Conservation (phyloP, 2,888 invertebrate genomes). For the Prosapia bicincta region DNA sequence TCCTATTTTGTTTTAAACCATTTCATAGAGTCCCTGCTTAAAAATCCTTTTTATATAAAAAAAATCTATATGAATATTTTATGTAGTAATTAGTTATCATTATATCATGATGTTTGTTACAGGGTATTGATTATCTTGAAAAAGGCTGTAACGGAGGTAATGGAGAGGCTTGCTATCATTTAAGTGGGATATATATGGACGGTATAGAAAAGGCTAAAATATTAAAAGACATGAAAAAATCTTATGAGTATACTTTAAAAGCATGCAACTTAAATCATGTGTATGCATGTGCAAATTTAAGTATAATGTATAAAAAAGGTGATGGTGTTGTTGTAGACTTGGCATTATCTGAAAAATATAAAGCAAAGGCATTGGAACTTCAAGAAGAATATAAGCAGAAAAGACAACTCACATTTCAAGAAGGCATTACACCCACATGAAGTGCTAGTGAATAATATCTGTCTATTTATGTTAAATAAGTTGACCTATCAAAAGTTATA, state of each 20-base stretch:
- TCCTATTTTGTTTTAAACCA: no score
- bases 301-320: slow-evolving; percentile 80
- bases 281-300: slow-evolving; percentile 86
- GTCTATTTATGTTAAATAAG: no score
- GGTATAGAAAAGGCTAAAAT: slow-evolving; percentile 54
- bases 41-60: no score
- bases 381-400: slow-evolving; percentile 60
- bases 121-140: slow-evolving; percentile 52
- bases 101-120: slow-evolving; percentile 12
- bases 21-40: no score
- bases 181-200: slow-evolving; percentile 73
- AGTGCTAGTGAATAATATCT: neutral
- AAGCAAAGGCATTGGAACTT: slow-evolving; percentile 65
- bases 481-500: no score
- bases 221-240: slow-evolving; percentile 66
- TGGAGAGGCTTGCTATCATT: slow-evolving; percentile 72
- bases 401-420: slow-evolving; percentile 49
- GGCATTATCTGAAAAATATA: slow-evolving; percentile 68
- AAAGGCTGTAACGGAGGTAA: slow-evolving; percentile 54
- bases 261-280: slow-evolving; percentile 78
- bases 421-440: slow-evolving; percentile 44
- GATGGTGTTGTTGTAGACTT: slow-evolving; percentile 75
- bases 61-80: no score
- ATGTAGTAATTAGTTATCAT: no score
- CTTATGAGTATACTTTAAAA: slow-evolving; percentile 70